Evolutionary conservation across 2,888 invertebrate genomes (phyloP), one percentile per base, ranked within the genome.

Genomic region (Saturnia pavonia): DNA sequence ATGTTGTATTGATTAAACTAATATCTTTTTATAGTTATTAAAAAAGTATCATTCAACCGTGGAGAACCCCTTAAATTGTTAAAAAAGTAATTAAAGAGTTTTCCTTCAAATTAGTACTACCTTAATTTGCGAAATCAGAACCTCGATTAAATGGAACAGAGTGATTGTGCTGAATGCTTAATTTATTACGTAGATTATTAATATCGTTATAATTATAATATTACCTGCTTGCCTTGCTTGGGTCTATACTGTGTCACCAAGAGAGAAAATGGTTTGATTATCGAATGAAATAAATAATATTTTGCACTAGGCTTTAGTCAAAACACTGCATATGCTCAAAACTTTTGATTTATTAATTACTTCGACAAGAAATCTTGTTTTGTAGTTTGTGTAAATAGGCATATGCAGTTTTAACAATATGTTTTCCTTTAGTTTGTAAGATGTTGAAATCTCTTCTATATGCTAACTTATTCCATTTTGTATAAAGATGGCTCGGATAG

Each of bases 391-490:
- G 80, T 80, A 76, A 75, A 82, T 80, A 74, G 81, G 76, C 74
- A 75, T 79, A 76, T 83, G 79, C 79, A 83, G 82, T 85, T 82
- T 81, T 75, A 77, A 75, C 74, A 74, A 74, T 72, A 80, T 82
- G 82, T 84, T 85, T 80, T 76, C 74, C 78, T 81, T 82, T 76
- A 82, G 82, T 81, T 81, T 75, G 73, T 67, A 73, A 76, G 77
- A 77, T 75, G 75, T 69, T 72, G 72, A 82, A 80, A 78, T 79
- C 79, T 80, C 74, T 76, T 74, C 77, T 71, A 78, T 74, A 73
- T 79, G 80, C 73, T 86, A 82, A 79, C 73, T 85, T 82, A 79
- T 82, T 79, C 77, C 72, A 78, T 82, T 78, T 80, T 73, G n/a
- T n/a, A 76, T 76, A 76, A 76, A 73, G 27, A 65, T 19, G 8